Percentiles rank a stretch among this genome's conserved stretches.
These are phyloP conservation scores for Zelostemma sp. DNA, from an alignment of 1,140 invertebrate genomes.

Conservation along the genomic window DNA sequence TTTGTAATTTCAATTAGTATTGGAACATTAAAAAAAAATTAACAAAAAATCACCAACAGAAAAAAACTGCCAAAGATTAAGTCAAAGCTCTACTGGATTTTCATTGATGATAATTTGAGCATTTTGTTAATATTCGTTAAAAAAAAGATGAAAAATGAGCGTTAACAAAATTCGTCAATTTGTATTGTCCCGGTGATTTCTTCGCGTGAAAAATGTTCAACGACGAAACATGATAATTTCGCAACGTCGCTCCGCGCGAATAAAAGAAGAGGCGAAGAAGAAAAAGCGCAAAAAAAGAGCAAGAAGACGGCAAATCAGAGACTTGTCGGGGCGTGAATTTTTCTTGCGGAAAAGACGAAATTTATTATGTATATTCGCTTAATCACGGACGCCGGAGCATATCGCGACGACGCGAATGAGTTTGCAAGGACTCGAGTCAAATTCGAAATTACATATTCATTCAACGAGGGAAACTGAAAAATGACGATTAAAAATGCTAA, in stretches of 20 bases:
- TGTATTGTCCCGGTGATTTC: not conserved
- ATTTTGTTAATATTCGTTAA: too few relatives aligned
- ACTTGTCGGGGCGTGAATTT: not conserved
- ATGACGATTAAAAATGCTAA: not conserved
- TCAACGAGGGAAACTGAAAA: not conserved
- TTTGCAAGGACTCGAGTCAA: not conserved
- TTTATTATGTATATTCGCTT: conserved; percentile 7
- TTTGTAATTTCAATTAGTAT: too few relatives aligned
- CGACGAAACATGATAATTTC: not conserved
- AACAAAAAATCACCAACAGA: too few relatives aligned
- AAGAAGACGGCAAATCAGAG: not conserved
- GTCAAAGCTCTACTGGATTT: too few relatives aligned
- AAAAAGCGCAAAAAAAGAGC: not conserved
- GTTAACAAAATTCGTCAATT: conserved; percentile 13
- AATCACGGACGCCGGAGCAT: not conserved
- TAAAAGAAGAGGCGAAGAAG: not conserved
- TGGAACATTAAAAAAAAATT: too few relatives aligned
- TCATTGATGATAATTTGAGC: too few relatives aligned
- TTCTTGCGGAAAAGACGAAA: not conserved
- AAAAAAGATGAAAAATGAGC: not conserved
- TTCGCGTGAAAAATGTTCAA: not conserved
- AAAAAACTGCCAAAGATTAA: too few relatives aligned
- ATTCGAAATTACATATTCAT: conserved; percentile 2
- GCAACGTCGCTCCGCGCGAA: not conserved
- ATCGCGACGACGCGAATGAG: not conserved